Conservation (phyloP, 2,113 vertebrate species). For the Otis tarda region DNA sequence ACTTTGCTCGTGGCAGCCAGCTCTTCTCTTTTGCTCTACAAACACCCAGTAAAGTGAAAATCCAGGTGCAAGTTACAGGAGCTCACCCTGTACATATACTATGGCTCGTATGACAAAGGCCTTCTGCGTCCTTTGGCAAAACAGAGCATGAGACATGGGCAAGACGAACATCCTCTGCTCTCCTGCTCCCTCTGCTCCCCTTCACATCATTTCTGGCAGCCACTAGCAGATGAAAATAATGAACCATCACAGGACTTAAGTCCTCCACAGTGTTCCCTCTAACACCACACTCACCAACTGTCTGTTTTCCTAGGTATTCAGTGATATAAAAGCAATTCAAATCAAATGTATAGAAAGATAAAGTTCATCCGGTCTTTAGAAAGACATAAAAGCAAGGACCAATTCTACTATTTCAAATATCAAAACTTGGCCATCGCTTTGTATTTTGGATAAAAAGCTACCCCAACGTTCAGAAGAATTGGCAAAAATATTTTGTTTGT, state of each 20-base stretch:
- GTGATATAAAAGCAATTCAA: background rate
- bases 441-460: background rate
- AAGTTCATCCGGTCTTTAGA: background rate
- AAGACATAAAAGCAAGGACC: conserved; percentile 5
- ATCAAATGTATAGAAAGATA: background rate
- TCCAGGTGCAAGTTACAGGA: background rate
- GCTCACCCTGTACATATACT: background rate
- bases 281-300: fast-evolving
- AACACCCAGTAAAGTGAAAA: fast-evolving
- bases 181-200: background rate
- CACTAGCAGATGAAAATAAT: background rate
- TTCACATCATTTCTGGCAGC: background rate
- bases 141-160: fast-evolving
- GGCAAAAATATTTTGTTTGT: background rate
- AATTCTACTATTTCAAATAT: background rate
- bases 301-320: background rate
- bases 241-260: background rate
- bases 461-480: background rate
- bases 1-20: fast-evolving
- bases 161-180: fast-evolving
- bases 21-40: background rate
- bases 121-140: background rate
- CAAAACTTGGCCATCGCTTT: background rate
- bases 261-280: background rate
- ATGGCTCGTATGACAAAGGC: background rate